Evolutionary conservation across 2,888 invertebrate genomes (phyloP), one percentile per base, ranked within the genome.

Genomic region (Nephrotoma flavescens): DNA sequence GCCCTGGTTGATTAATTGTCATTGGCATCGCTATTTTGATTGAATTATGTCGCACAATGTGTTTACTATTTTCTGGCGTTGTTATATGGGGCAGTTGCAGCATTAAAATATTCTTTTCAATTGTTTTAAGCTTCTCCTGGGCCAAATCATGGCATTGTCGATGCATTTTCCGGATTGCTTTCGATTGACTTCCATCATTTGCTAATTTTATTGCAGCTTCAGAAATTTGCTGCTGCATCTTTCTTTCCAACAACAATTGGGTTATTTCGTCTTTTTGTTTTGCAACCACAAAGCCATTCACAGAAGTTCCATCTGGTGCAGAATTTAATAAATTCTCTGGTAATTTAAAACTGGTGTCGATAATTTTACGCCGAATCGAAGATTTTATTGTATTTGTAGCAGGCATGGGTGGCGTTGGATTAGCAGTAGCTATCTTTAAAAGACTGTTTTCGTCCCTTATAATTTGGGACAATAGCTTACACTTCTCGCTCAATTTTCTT

Each of bases 401-500:
- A 12, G 42, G 15, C 15, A 83, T 15, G 31, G 86, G 86, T n/a
- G 86, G 41, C 84, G 41, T 88, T 88, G 19, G 2, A 88, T 87
- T 87, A 87, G 88, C 71, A 87, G 86, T 85, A 45, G 47, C 87
- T 83, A 12, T 86, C 87, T 41, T 86, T 84, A 47, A 86, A 87
- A 83, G 86, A 87, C 5, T 86, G 85, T 71, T 15, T 6, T 57
- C 11, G 44, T 19, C 47, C 31, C 71, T 85, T 87, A 47, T 47
- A 71, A 92, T 89, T 88, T 92, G 91, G 85, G 91, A 91, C 87
- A 91, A 88, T 5, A 91, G 88, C 90, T 90, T 90, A 87, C 90
- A 91, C 88, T 91, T 92, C 86, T 92, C 92, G 86, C 90, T 91
- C 0, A 92, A 87, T n/a, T 90, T 88, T 87, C 90, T 90, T 87